A percentile compares a stretch with the other conserved stretches of the same genome.
These are phyloP conservation scores for Marmota flaviventris DNA, from an alignment of 2,113 vertebrate species.

Conservation along the genomic window DNA sequence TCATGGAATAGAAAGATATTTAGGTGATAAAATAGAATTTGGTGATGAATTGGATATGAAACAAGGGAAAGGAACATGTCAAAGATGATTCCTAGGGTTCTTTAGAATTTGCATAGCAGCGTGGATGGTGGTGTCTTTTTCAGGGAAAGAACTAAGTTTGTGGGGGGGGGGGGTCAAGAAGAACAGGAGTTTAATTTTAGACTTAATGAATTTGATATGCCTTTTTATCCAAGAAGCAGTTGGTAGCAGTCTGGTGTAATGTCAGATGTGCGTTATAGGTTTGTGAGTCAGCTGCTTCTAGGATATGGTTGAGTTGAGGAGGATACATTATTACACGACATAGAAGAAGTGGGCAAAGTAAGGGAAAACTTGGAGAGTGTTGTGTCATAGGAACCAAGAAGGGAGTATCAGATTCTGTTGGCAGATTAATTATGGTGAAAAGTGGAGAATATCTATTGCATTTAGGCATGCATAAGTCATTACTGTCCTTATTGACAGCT, in stretches of 20 bases:
- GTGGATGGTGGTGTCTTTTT: background rate
- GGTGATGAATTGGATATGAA: background rate
- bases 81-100: background rate
- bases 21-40: constrained; percentile 31
- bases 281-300: background rate
- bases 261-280: background rate
- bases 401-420: background rate
- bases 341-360: background rate
- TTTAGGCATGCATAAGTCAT: background rate
- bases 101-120: background rate
- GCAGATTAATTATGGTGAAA: background rate
- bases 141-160: background rate
- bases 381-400: background rate
- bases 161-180: background rate
- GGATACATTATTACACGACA: background rate
- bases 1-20: background rate
- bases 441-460: background rate
- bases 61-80: background rate
- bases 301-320: background rate
- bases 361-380: background rate
- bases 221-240: background rate
- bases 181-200: background rate
- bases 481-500: background rate
- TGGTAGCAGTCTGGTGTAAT: background rate
- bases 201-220: background rate